Conservation (phyloP, 2,113 vertebrate species). For the Thinocorus orbignyianus region DNA sequence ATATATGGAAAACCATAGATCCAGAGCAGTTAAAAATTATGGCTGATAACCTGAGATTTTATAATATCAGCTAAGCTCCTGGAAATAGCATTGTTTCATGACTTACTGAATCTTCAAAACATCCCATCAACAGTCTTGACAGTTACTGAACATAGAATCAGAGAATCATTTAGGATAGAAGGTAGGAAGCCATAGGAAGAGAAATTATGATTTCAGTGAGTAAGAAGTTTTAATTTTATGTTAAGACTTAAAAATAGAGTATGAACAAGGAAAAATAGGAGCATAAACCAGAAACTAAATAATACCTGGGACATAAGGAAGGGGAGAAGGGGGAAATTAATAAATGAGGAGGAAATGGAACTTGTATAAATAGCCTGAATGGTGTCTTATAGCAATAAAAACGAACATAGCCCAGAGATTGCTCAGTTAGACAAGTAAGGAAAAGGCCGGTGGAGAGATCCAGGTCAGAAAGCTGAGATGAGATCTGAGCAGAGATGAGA, state of each 20-base stretch:
- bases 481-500: neutral
- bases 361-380: neutral
- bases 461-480: neutral
- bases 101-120: neutral
- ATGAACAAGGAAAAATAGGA: neutral
- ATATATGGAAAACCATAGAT: slow-evolving; percentile 14
- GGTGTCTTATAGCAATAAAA: neutral
- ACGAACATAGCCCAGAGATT: neutral
- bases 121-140: neutral
- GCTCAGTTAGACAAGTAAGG: neutral
- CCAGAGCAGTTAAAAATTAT: slow-evolving; percentile 45
- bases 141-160: neutral
- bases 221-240: neutral
- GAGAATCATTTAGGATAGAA: neutral
- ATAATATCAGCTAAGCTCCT: slow-evolving; percentile 50
- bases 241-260: neutral
- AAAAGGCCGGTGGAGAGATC: neutral
- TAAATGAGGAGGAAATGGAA: neutral
- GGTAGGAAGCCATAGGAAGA: neutral
- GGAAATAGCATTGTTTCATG: slow-evolving; percentile 45
- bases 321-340: neutral
- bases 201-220: neutral
- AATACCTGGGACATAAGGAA: neutral
- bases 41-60: slow-evolving; percentile 50
- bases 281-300: neutral